Evolutionary conservation across 2,113 vertebrate species (phyloP), one percentile per base, ranked within the genome.

Genomic region (Tympanuchus pallidicinctus): DNA sequence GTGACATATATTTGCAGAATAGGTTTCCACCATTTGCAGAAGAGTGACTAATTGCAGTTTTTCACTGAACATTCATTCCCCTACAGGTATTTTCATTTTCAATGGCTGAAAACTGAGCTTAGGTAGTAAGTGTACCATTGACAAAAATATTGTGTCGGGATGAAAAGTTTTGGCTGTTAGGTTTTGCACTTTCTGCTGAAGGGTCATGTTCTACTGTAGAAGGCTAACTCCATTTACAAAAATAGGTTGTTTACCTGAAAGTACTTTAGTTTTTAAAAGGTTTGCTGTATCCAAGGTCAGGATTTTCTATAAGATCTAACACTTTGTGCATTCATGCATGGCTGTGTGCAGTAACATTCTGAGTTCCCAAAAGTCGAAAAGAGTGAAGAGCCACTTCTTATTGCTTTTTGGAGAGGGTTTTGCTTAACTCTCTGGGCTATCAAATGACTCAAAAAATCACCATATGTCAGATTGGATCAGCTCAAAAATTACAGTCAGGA

Each of bases 391-490:
- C 21, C 25, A 48, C 82, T 78, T 78, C 78, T 95, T 81, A 93
- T 73, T 73, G 40, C 25, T 88, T 27, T 95, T 95, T 94, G 86
- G 59, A 93, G 54, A 84, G 18, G 77, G 57, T 38, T 75, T 94
- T 93, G 48, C 61, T 95, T 82, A 65, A 72, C 38, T 86, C 22
- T 89, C 60, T 69, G 59, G 6, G 3, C 73, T 92, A 92, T 92
- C 85, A 90, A 90, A 83, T 95, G 70, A 82, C 90, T 91, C 57
- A 80, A 91, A 75, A 89, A 81, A 52, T 93, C 70, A 69, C 85
- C 66, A 63, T 94, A 76, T 88, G 73, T 88, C 93, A 95, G 91
- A 88, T 93, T 93, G 92, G 88, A 92, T 95, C 88, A 93, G 63
- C 70, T 93, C 61, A 69, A 86, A 93, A 93, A 88, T 70, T 88